These are phyloP conservation scores for Hormaphis cornu DNA, from an alignment of 1,140 invertebrate genomes.

Conservation along the genomic window DNA sequence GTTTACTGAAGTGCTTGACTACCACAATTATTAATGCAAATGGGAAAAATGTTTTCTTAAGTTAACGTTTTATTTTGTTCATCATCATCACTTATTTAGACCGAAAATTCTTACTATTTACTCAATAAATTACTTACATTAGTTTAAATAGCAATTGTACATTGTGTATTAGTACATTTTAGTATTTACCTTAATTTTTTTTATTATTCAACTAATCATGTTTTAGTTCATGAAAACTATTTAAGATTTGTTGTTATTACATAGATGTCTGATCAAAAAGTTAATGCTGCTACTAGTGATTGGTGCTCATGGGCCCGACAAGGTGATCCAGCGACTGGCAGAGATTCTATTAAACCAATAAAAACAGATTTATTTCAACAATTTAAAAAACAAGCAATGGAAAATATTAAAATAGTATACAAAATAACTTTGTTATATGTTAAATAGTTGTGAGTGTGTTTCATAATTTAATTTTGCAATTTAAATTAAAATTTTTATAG, in stretches of 20 bases:
- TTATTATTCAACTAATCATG: too few species aligned
- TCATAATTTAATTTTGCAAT: conserved; percentile 3
- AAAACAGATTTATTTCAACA: conserved; percentile 57
- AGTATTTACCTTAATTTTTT: too few species aligned
- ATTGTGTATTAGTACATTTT: too few species aligned
- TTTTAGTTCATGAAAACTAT: not conserved
- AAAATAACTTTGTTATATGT: not conserved
- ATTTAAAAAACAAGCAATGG: conserved; percentile 90
- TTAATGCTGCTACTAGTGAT: conserved; percentile 68
- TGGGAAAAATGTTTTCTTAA: too few species aligned
- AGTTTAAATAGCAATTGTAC: too few species aligned
- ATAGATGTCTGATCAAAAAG: conserved; percentile 43
- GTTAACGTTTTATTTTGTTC: too few species aligned
- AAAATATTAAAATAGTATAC: conserved; percentile 75
- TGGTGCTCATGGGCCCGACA: conserved; percentile 85
- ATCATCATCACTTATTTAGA: too few species aligned
- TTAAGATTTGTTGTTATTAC: not conserved
- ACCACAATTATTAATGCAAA: too few species aligned
- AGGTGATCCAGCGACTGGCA: conserved; percentile 44
- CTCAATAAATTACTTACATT: too few species aligned
- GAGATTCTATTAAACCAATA: conserved; percentile 37
- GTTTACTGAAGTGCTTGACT: too few species aligned
- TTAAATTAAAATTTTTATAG: conserved; percentile 39
- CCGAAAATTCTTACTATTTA: too few species aligned
- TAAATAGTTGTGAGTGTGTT: not conserved